Conservation (phyloP, 2,797 vertebrate species). For the Tragopan temminckii region DNA sequence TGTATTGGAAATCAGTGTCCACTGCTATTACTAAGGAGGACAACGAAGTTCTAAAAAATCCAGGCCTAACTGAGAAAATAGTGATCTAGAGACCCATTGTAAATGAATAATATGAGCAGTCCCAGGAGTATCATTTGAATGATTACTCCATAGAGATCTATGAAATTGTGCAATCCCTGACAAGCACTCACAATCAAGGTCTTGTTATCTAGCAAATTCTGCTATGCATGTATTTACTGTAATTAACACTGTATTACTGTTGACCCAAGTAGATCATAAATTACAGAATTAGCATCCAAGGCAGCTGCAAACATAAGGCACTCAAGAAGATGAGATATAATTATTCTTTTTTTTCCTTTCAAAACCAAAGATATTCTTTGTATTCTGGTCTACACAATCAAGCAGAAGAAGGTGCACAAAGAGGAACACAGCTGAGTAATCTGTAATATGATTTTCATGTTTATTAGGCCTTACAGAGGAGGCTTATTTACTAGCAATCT, state of each 20-base stretch:
- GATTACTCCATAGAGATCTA: not conserved
- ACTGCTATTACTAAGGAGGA: not conserved
- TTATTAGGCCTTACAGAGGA: constrained; percentile 3
- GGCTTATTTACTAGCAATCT: constrained; percentile 10
- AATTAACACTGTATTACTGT: constrained; percentile 31
- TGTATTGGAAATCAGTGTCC: not conserved
- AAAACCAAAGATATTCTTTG: not conserved
- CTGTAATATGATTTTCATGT: not conserved
- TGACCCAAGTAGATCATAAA: constrained; percentile 48
- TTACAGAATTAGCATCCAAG: constrained; percentile 48
- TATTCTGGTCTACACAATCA: not conserved
- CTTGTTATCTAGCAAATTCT: constrained; percentile 29
- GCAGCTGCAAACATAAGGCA: constrained; percentile 57
- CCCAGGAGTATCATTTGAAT: not conserved
- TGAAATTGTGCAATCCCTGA: not conserved
- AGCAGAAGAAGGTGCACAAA: constrained; percentile 29
- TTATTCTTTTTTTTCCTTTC: not conserved
- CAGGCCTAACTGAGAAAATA: not conserved
- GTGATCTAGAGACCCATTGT: not conserved
- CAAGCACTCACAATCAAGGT: constrained; percentile 21
- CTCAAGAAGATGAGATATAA: constrained; percentile 43
- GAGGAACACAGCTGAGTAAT: constrained; percentile 19
- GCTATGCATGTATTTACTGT: constrained; percentile 8
- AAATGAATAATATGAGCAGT: constrained; percentile 1
- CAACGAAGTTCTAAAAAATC: not conserved